These are phyloP conservation scores for Subacronicta megacephala DNA, from an alignment of 2,888 invertebrate species.

Conservation along the genomic window DNA sequence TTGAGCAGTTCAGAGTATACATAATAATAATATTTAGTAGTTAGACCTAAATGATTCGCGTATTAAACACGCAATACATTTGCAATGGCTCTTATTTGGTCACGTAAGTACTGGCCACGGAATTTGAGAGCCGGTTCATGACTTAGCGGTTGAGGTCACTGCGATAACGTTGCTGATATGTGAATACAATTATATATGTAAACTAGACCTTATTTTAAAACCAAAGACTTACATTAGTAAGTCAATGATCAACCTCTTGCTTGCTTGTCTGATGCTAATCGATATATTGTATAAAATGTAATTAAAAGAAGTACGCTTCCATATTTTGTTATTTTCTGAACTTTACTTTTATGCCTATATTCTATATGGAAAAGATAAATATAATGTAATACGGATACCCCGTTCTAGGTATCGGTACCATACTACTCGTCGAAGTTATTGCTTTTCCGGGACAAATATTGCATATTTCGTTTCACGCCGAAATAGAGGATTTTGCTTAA, in stretches of 20 bases:
- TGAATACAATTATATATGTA: conserved; percentile 38
- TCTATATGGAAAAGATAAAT: background rate
- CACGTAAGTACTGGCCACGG: conserved; percentile 37
- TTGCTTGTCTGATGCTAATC: too few species aligned
- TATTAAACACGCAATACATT: conserved; percentile 48
- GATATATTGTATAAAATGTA: too few species aligned
- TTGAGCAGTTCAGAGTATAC: too few species aligned
- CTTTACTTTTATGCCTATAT: background rate
- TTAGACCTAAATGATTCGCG: conserved; percentile 45
- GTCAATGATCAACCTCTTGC: too few species aligned
- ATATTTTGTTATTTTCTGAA: too few species aligned
- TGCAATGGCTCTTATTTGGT: conserved; percentile 39
- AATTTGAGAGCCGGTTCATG: conserved; percentile 35
- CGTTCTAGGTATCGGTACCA: conserved; percentile 8
- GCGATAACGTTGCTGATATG: conserved; percentile 40
- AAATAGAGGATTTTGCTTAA: conserved; percentile 12
- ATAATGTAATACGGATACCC: conserved; percentile 1
- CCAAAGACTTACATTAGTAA: background rate
- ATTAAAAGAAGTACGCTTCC: too few species aligned
- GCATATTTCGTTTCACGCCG: conserved; percentile 27
- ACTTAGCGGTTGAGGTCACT: conserved; percentile 22
- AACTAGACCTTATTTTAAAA: conserved; percentile 18
- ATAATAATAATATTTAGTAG: too few species aligned
- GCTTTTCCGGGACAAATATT: conserved; percentile 28
- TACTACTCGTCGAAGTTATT: conserved; percentile 25